These are phyloP conservation scores for Drosophila gunungcola DNA, from an alignment of 1,140 invertebrate genomes.

Conservation along the genomic window DNA sequence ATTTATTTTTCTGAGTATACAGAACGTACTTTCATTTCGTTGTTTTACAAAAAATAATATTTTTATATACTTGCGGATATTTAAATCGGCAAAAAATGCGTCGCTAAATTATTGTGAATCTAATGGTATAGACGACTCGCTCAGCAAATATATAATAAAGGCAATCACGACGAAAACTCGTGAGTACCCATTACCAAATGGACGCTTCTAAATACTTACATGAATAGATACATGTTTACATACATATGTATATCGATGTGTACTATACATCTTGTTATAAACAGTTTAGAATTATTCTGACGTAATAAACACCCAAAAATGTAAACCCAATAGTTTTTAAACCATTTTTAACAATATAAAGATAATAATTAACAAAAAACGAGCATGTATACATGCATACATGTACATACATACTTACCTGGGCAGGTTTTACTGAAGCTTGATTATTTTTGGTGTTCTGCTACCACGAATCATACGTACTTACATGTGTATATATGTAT, in stretches of 20 bases:
- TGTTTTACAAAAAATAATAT: constrained; percentile 20
- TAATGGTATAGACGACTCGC: not conserved
- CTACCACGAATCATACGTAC: not conserved
- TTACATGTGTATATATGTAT: constrained; percentile 7
- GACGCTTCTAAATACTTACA: not conserved
- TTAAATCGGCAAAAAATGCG: not conserved
- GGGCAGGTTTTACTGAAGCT: not conserved
- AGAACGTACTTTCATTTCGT: constrained; percentile 31
- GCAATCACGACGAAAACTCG: constrained; percentile 1
- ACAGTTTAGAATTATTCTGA: constrained; percentile 13
- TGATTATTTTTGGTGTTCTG: not conserved
- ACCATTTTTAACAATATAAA: not conserved
- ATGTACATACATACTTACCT: not conserved
- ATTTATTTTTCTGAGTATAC: constrained; percentile 36
- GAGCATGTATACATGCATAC: not conserved
- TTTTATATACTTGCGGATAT: not conserved
- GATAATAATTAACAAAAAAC: not conserved
- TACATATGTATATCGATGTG: not conserved
- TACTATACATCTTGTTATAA: constrained; percentile 3
- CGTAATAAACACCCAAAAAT: constrained; percentile 1
- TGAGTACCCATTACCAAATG: constrained; percentile 4
- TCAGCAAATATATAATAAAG: not conserved
- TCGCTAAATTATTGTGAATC: not conserved
- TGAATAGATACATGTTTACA: not conserved
- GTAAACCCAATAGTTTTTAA: not conserved